Evolutionary conservation across 2,888 invertebrate species (phyloP), one percentile per base, ranked within the genome.

Genomic region (Noctua comes): DNA sequence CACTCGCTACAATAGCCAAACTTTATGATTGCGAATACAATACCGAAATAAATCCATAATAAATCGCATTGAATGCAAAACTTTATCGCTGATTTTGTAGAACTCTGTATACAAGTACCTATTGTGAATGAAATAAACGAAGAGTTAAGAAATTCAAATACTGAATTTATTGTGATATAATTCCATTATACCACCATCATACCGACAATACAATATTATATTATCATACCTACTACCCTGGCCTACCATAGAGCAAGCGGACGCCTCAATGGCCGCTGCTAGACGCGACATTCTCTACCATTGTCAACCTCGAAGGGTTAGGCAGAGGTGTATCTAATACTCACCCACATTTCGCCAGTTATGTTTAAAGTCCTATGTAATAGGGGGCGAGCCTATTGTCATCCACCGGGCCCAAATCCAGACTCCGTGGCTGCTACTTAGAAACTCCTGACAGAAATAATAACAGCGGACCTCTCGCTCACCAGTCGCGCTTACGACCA

Each of bases 11-110:
- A 76, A 82, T 68, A 31, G 62, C 0, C 21, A 2, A 68, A 64
- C 43, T 82, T 76, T 21, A 46, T 64, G 51, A 80, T n/a, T 48
- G 24, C 40, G 80, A 57, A 65, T 48, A 46, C 27, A 79, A 27
- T 79, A 21, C 27, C 13, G 24, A 64, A 64, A 46, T 81, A 64
- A 31, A 62, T 31, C 18, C 62, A 31, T 31, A 31, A 62, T 62
- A 31, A 65, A 65, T 54, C 27, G 46, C 13, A 57, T 73, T 73
- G 21, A 54, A 54, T 27, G n/a, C 27, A 27, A 65, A 36, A 54
- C 4, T 59, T 36, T 46, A 27, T 66, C 66, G 24, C 21, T 43
- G 16, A 43, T 31, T 72, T 64, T 54, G 21, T 64, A n/a, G 31
- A 40, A 62, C 48, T 48, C 43, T 43, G 18, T 43, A 11, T 31